Evolutionary conservation across 2,888 invertebrate species (phyloP), one percentile per base, ranked within the genome.

Genomic region (Vannuccia rotundouncinata): DNA sequence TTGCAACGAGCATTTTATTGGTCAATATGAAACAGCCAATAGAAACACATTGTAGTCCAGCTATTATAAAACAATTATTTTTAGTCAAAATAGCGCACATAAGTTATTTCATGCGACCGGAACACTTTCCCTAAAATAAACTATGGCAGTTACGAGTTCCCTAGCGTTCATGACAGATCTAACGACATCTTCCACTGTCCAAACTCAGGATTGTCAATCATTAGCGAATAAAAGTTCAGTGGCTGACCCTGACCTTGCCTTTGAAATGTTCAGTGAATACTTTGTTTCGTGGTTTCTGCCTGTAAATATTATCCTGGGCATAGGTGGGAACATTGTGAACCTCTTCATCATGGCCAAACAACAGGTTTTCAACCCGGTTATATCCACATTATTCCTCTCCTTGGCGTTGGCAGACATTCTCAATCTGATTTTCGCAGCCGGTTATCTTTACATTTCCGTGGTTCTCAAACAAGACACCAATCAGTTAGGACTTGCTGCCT

Each of bases 241-340:
- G n/a, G n/a, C n/a, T n/a, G n/a, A n/a, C 45, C 17, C 45, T 17
- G 45, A 45, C 17, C 5, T 45, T 45, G 45, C 22, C 25, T 77
- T 60, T 30, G 77, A 77, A n/a, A 1, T n/a, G n/a, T 77, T 77
- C 45, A n/a, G 60, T 22, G 10, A 25, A 1, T 77, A 31, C 10
- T 77, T 77, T 30, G n/a, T 77, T n/a, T n/a, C 45, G 22, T 77
- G 77, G 77, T 77, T 77, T 27, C 31, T 77, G 31, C 77, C 77
- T 59, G n/a, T 30, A n/a, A 27, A 45, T n/a, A 28, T 77, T 1
- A 1, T 77, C 1, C n/a, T 77, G 1, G 77, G 77, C 1, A 45
- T 77, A 22, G 25, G n/a, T 10, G 77, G 77, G 22, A 77, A 28
- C 10, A n/a, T 27, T 0, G 30, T 77, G 1, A 77, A n/a, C 59